Conservation (phyloP, 1,140 invertebrate species). For the Gerris buenoi region DNA sequence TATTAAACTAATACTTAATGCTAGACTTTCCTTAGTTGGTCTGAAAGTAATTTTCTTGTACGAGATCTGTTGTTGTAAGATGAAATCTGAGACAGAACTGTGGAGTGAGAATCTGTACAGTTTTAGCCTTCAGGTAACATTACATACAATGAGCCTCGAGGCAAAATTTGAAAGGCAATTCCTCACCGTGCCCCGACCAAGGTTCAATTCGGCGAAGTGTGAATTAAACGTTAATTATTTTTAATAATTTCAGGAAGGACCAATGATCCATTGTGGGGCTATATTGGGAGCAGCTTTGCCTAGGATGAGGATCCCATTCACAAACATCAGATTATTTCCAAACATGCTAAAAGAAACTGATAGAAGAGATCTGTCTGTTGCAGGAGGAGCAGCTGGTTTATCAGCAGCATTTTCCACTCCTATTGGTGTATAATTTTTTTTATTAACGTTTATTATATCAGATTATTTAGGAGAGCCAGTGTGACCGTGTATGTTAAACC, state of each 20-base stretch:
- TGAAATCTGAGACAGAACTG: neutral
- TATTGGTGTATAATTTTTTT: no score
- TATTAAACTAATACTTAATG: neutral
- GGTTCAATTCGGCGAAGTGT: neutral
- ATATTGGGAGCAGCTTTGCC: constrained; percentile 8
- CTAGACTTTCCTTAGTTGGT: neutral
- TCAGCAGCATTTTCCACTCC: constrained; percentile 11
- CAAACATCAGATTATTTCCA: neutral
- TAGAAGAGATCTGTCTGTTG: constrained; percentile 10
- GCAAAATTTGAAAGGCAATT: no score
- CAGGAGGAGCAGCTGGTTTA: constrained; percentile 13
- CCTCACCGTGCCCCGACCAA: no score
- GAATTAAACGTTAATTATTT: neutral
- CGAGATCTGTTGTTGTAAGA: neutral
- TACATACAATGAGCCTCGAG: neutral
- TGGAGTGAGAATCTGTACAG: neutral
- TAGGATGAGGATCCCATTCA: neutral
- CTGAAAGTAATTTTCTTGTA: neutral
- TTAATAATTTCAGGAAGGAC: constrained; percentile 9
- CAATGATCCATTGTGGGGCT: constrained; percentile 11
- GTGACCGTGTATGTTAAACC: no score
- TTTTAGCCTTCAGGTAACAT: neutral
- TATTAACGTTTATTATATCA: no score
- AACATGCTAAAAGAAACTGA: constrained; percentile 9
- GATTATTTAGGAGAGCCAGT: no score